Conservation (phyloP, 2,113 vertebrate genomes). For the Vicugna pacos region DNA sequence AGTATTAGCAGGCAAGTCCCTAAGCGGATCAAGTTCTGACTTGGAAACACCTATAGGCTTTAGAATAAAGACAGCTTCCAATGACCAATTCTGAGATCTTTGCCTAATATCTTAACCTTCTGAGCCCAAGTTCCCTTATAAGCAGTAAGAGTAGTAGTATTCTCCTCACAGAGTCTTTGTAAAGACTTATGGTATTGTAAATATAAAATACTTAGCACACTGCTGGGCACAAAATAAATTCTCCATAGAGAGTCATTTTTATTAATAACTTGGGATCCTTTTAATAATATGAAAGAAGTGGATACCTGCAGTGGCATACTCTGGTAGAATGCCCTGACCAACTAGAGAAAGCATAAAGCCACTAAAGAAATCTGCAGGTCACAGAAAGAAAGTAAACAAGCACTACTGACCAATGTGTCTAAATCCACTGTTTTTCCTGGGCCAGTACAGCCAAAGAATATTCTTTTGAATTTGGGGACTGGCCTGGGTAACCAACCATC, state of each 20-base stretch:
- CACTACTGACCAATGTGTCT: neutral
- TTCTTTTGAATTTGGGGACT: neutral
- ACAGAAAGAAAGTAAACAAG: neutral
- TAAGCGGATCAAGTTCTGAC: neutral
- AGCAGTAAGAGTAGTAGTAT: neutral
- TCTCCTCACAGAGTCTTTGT: neutral
- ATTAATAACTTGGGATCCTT: neutral
- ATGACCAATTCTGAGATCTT: neutral
- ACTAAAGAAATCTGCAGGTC: neutral
- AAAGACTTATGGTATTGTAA: neutral
- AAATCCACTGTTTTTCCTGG: neutral
- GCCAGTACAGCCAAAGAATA: neutral
- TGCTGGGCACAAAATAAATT: neutral
- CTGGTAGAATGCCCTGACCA: neutral
- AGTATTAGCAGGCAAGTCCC: neutral
- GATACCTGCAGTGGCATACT: neutral
- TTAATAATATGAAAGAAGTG: constrained; percentile 7
- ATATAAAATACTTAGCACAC: neutral
- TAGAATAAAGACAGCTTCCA: neutral
- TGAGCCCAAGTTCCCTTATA: neutral
- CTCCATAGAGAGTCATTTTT: neutral
- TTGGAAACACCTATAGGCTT: neutral
- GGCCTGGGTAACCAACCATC: neutral
- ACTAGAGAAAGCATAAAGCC: neutral
- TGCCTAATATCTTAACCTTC: constrained; percentile 38